These are phyloP conservation scores for Ganaspis brasiliensis DNA, from an alignment of 2,888 invertebrate genomes.

Conservation along the genomic window DNA sequence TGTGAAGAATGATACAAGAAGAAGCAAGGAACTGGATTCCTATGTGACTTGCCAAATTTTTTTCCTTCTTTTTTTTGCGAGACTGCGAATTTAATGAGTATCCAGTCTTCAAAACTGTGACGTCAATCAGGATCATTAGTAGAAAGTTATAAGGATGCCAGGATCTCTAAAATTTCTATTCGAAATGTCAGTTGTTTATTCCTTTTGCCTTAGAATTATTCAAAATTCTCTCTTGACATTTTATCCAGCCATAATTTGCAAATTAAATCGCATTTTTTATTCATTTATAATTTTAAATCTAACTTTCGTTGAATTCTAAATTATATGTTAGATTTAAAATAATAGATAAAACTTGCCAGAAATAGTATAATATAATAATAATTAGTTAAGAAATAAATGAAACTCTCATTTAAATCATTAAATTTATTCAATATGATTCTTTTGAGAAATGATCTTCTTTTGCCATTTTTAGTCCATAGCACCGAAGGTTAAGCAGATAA, in stretches of 20 bases:
- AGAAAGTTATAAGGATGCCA: constrained; percentile 14
- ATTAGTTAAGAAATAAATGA: no score
- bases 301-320: no score
- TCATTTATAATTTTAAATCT: background rate
- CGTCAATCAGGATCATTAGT: constrained; percentile 20
- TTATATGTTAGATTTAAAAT: no score
- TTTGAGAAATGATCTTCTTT: constrained; percentile 4
- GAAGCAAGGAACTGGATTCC: constrained; percentile 10
- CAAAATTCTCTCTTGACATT: constrained; percentile 5
- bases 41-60: constrained; percentile 9
- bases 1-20: background rate
- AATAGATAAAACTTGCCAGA: no score
- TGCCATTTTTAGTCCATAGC: constrained; percentile 32
- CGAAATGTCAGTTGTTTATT: constrained; percentile 12
- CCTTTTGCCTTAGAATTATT: constrained; percentile 1
- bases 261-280: background rate
- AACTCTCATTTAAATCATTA: background rate
- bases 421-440: constrained; percentile 2
- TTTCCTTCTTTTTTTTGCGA: background rate
- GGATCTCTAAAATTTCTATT: constrained; percentile 15
- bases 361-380: no score
- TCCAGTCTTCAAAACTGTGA: constrained; percentile 14
- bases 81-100: constrained; percentile 18
- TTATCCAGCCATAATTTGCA: background rate
- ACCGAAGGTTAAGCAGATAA: constrained; percentile 31